These are phyloP conservation scores for Drosophila quadrilineata DNA, from an alignment of 1,140 invertebrate genomes.

Conservation along the genomic window DNA sequence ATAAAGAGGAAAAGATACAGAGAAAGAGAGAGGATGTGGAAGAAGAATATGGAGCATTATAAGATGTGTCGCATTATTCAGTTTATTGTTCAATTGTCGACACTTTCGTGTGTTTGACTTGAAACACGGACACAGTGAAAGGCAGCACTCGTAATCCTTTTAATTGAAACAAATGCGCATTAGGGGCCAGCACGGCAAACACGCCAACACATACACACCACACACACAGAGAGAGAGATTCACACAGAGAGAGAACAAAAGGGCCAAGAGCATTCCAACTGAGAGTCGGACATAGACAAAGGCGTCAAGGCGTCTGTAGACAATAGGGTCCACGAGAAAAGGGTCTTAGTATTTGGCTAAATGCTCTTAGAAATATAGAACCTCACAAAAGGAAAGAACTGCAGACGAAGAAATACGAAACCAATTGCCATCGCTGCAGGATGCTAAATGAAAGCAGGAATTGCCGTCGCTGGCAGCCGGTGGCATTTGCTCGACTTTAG, in stretches of 20 bases:
- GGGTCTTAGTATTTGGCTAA: slow-evolving; percentile 65
- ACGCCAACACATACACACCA: slow-evolving; percentile 5
- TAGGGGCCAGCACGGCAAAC: slow-evolving; percentile 38
- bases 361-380: slow-evolving; percentile 12
- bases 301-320: slow-evolving; percentile 74
- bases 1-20: no score
- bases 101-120: slow-evolving; percentile 8
- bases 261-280: slow-evolving; percentile 6
- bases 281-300: slow-evolving; percentile 38
- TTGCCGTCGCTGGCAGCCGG: slow-evolving; percentile 24
- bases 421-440: slow-evolving; percentile 73
- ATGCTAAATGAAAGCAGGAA: slow-evolving; percentile 77
- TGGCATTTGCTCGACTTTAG: slow-evolving; percentile 64
- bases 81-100: slow-evolving; percentile 32
- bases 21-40: no score
- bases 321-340: slow-evolving; percentile 40
- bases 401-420: slow-evolving; percentile 66
- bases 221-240: not conserved
- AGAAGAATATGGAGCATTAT: not conserved
- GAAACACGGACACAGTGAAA: not conserved
- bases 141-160: slow-evolving; percentile 60
- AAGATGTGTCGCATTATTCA: not conserved
- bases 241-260: slow-evolving; percentile 17
- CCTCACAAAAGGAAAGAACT: not conserved
- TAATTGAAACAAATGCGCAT: slow-evolving; percentile 76